Percentiles rank a stretch among this genome's conserved stretches.
Evolutionary conservation across 2,888 invertebrate species (phyloP).

Genomic region (Blera fallax): DNA sequence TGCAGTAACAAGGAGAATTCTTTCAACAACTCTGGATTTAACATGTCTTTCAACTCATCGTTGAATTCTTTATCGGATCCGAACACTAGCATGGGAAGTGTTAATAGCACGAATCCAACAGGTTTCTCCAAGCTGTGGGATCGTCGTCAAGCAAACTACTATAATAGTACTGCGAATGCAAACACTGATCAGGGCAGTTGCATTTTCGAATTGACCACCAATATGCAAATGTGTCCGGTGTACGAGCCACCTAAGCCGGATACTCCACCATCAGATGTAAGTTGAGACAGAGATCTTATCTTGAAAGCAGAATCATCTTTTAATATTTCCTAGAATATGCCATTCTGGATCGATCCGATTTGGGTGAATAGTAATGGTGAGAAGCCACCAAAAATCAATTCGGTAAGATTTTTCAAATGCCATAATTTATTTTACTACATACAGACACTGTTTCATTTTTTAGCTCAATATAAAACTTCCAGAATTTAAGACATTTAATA

Average conservation of each 20-base stretch:
- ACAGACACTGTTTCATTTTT: conserved; percentile 56
- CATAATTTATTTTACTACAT: no score
- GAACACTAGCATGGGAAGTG: conserved; percentile 75
- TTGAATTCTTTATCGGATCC: conserved; percentile 76
- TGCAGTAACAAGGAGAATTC: conserved; percentile 78
- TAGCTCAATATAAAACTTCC: conserved; percentile 79
- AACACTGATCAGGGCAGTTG: conserved; percentile 55
- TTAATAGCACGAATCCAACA: conserved; percentile 42
- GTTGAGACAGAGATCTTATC: not conserved
- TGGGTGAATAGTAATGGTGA: conserved; percentile 77
- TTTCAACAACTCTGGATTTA: conserved; percentile 62
- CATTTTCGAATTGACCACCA: conserved; percentile 76
- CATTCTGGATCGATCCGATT: conserved; percentile 81
- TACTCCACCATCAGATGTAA: conserved; percentile 78
- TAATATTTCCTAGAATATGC: conserved; percentile 76
- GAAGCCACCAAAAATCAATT: conserved; percentile 74
- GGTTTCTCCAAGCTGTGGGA: conserved; percentile 77
- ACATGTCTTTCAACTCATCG: conserved; percentile 75
- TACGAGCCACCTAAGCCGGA: conserved; percentile 80
- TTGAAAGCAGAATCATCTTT: not conserved
- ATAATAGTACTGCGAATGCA: conserved; percentile 56
- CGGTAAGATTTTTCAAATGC: no score
- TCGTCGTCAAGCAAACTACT: conserved; percentile 75
- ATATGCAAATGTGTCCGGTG: conserved; percentile 76
- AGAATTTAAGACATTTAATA: conserved; percentile 78